phyloP scores from a whole-genome alignment of 35 echinoderm and acorn worm species.

The Strongylocentrotus purpuratus region DNA sequence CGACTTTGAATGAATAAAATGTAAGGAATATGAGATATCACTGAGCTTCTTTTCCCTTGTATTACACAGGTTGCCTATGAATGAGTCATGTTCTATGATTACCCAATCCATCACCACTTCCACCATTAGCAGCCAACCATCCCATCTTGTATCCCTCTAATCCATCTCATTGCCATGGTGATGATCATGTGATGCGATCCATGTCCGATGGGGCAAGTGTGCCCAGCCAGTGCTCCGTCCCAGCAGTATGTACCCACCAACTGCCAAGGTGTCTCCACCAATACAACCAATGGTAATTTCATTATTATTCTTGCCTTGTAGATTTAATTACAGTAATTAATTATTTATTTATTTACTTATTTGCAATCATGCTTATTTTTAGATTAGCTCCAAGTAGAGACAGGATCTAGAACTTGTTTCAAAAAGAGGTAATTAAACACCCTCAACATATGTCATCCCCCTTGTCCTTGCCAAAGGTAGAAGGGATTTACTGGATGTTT shows the following conservation, averaged over 20 bases:
- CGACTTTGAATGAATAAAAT: too few species aligned
- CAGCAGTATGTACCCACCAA: conserved; percentile 19
- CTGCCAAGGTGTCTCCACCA: conserved; percentile 23
- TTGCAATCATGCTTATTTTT: too few species aligned
- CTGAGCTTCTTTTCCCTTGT: neutral
- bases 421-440: too few species aligned
- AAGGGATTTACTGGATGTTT: too few species aligned
- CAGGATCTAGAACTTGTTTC: too few species aligned
- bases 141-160: neutral
- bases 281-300: neutral
- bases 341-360: too few species aligned
- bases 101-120: neutral
- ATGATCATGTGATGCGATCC: neutral
- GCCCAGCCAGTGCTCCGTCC: conserved; percentile 23
- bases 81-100: neutral
- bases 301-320: neutral
- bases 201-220: conserved; percentile 37
- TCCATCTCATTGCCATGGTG: neutral
- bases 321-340: too few species aligned
- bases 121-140: neutral
- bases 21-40: neutral
- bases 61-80: neutral
- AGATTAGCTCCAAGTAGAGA: too few species aligned
- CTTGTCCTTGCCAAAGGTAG: too few species aligned
- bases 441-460: too few species aligned